These are phyloP conservation scores for Tenthredo scrophulariae DNA, from an alignment of 2,888 invertebrate species.

Conservation along the genomic window DNA sequence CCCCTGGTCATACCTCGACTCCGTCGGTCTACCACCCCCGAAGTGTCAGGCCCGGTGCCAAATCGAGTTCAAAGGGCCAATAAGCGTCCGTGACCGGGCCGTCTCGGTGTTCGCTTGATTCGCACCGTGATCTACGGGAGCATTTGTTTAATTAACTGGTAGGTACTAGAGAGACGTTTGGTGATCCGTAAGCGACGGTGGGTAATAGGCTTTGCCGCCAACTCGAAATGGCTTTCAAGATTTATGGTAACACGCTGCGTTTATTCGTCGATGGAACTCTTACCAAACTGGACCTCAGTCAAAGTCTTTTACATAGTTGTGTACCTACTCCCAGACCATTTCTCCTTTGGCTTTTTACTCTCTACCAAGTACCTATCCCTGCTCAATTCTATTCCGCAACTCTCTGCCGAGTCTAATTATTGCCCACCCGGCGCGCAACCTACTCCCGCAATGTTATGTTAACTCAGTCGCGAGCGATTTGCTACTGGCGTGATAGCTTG, in stretches of 20 bases:
- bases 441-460: constrained; percentile 12
- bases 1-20: constrained; percentile 37
- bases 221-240: constrained; percentile 77
- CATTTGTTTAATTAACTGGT: constrained; percentile 76
- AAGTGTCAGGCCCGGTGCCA: constrained; percentile 59
- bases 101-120: constrained; percentile 61
- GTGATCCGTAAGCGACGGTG: constrained; percentile 53
- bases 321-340: background rate
- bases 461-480: constrained; percentile 52
- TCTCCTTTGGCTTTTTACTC: background rate
- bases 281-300: constrained; percentile 31
- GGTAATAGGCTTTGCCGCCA: constrained; percentile 74
- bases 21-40: constrained; percentile 37
- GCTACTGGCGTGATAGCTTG: constrained; percentile 39
- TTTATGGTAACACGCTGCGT: constrained; percentile 77
- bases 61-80: constrained; percentile 73
- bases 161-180: constrained; percentile 60
- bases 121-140: constrained; percentile 67
- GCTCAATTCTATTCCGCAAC: constrained; percentile 35
- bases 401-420: constrained; percentile 45
- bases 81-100: constrained; percentile 52
- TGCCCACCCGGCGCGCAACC: constrained; percentile 18
- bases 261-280: constrained; percentile 67
- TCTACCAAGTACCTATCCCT: background rate
- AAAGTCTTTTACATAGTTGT: constrained; percentile 37